Percentiles rank a stretch among this genome's conserved stretches.
Conservation (phyloP, 2,888 invertebrate species). For the Drosophila nr. perissopoda region DNA sequence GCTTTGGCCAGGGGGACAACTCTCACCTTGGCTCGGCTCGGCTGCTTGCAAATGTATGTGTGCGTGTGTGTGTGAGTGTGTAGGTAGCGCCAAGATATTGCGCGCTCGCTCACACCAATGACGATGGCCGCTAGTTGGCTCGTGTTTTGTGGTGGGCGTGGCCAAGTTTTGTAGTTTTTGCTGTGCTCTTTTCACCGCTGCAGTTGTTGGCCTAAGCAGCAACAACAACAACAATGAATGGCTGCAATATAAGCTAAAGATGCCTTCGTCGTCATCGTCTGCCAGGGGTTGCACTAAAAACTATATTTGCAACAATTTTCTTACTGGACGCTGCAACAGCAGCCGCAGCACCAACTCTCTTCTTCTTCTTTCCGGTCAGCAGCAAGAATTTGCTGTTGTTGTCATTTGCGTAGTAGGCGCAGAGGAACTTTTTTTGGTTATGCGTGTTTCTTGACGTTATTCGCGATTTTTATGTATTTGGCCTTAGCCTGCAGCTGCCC, state of each 20-base stretch:
- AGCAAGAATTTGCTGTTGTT: slow-evolving; percentile 40
- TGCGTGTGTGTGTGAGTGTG: slow-evolving; percentile 31
- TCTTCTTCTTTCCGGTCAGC: slow-evolving; percentile 41
- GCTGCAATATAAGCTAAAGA: slow-evolving; percentile 66
- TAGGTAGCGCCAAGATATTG: slow-evolving; percentile 66
- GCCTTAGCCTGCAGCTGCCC: neutral
- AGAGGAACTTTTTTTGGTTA: slow-evolving; percentile 16
- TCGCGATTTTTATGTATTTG: slow-evolving; percentile 60
- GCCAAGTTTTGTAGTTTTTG: slow-evolving; percentile 71
- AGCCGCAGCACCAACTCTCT: slow-evolving; percentile 54
- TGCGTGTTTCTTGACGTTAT: slow-evolving; percentile 47
- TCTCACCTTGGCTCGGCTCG: slow-evolving; percentile 38
- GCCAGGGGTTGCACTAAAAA: slow-evolving; percentile 65
- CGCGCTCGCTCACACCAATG: slow-evolving; percentile 65
- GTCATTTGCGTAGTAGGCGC: slow-evolving; percentile 39
- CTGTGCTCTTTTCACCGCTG: slow-evolving; percentile 68
- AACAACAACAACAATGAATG: slow-evolving; percentile 56
- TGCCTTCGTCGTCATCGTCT: slow-evolving; percentile 30
- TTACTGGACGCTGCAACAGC: slow-evolving; percentile 68
- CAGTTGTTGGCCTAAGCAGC: slow-evolving; percentile 70
- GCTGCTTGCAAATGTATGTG: slow-evolving; percentile 15
- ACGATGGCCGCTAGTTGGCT: slow-evolving; percentile 33
- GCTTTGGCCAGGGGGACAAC: slow-evolving; percentile 17
- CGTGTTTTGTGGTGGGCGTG: slow-evolving; percentile 61
- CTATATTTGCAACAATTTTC: slow-evolving; percentile 79